Percentiles rank a stretch among this genome's conserved stretches.
phyloP scores from a whole-genome alignment of 2,797 vertebrate genomes.

The Phrynocephalus vlangalii region DNA sequence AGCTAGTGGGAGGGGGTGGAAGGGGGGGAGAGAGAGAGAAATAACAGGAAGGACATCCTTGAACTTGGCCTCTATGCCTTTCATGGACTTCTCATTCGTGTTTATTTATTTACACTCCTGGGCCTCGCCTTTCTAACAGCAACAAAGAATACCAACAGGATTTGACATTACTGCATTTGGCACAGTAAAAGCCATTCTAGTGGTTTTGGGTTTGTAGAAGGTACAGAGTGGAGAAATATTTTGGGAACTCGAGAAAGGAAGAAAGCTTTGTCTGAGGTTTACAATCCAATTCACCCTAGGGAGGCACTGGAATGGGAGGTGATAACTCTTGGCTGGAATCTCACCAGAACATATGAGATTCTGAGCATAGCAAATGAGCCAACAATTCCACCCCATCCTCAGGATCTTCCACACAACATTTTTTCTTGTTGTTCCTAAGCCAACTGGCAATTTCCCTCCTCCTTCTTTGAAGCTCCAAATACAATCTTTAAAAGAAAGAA shows the following conservation, averaged over 20 bases:
- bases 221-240: not conserved
- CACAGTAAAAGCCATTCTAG: accelerated
- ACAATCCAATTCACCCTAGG: not conserved
- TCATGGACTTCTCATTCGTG: not conserved
- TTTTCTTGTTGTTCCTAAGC: not conserved
- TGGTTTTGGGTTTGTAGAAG: accelerated
- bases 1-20: not conserved
- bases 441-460: not conserved
- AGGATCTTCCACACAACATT: accelerated
- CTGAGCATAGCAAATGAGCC: slow-evolving; percentile 19
- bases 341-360: not conserved
- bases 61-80: slow-evolving; percentile 1
- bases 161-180: accelerated
- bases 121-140: not conserved
- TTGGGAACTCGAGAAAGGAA: not conserved
- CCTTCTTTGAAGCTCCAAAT: not conserved
- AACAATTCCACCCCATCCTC: not conserved
- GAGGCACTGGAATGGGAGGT: accelerated
- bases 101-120: not conserved
- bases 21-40: not conserved
- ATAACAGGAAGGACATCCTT: not conserved
- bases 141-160: not conserved
- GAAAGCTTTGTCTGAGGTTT: slow-evolving; percentile 3
- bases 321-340: not conserved
- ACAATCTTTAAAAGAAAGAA: not conserved